These are phyloP conservation scores for Plebejus melissa DNA, from an alignment of 2,888 invertebrate species.

Conservation along the genomic window DNA sequence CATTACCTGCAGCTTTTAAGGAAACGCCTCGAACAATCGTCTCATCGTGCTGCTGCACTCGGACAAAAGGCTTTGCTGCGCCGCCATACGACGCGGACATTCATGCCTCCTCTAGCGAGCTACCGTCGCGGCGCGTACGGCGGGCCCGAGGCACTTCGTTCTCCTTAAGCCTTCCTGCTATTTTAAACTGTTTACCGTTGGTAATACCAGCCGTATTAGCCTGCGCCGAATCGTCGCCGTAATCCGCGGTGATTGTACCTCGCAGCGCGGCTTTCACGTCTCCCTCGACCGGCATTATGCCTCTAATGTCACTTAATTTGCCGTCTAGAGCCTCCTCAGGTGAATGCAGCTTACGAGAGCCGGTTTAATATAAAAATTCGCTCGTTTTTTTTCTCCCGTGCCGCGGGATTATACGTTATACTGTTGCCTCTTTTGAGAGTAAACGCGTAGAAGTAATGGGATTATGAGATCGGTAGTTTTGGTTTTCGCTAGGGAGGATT, in stretches of 20 bases:
- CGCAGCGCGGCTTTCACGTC: slow-evolving; percentile 68
- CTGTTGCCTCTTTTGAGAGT: slow-evolving; percentile 72
- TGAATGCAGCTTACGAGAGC: slow-evolving; percentile 68
- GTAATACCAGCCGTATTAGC: slow-evolving; percentile 36
- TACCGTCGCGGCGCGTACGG: slow-evolving; percentile 49
- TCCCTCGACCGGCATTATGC: slow-evolving; percentile 68
- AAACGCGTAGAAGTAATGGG: slow-evolving; percentile 72
- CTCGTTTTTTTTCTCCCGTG: slow-evolving; percentile 55
- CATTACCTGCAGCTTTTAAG: slow-evolving; percentile 27
- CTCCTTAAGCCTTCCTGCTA: slow-evolving; percentile 32
- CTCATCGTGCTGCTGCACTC: slow-evolving; percentile 22
- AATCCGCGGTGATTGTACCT: slow-evolving; percentile 47
- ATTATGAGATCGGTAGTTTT: slow-evolving; percentile 64
- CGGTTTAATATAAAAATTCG: slow-evolving; percentile 74
- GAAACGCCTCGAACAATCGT: slow-evolving; percentile 29
- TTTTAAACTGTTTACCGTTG: slow-evolving; percentile 33
- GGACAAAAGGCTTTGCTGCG: slow-evolving; percentile 24
- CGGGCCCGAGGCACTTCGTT: slow-evolving; percentile 33
- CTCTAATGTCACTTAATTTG: slow-evolving; percentile 77
- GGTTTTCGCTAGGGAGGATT: slow-evolving; percentile 49
- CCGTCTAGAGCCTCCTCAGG: slow-evolving; percentile 74
- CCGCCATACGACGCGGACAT: slow-evolving; percentile 25
- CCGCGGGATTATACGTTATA: slow-evolving; percentile 63
- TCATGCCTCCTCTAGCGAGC: slow-evolving; percentile 33
- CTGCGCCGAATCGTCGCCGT: slow-evolving; percentile 34